Evolutionary conservation across 2,113 vertebrate genomes (phyloP), one percentile per base, ranked within the genome.

Genomic region (Meleagris gallopavo): DNA sequence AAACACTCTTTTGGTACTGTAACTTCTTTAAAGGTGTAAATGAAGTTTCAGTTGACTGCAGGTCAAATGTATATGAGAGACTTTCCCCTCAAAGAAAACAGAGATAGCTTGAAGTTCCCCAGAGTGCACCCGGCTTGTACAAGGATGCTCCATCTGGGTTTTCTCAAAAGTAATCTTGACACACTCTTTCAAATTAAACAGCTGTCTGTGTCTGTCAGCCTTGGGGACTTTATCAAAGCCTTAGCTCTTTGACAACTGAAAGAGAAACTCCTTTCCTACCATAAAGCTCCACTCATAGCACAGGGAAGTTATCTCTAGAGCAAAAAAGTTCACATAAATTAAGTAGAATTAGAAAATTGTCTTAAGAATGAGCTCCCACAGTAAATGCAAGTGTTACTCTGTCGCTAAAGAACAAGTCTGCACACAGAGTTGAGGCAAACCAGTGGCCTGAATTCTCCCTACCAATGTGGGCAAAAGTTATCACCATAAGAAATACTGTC

Each of bases 291-390:
- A 74, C 19, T 70, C 50, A 57, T 17, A 36, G 17, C 21, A 46
- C 9, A 65, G 20, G 0, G 0, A 20, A 55, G 13, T 83, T 58
- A 52, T 38, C 13, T 9, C 32, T 20, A 73, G 30, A 83, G 84
- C 4, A 34, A 88, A 73, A 60, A 77, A 11, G 36, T 66, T 21
- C 72, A 45, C 9, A 10, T 66, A 74, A 90, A 77, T 62, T 29
- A 80, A 48, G 19, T 55, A 86, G 60, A 90, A 83, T 54, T 65
- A 70, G 40, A 79, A 91, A 83, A 87, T 52, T 8, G 34, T 25
- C 43, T 69, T 57, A 32, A 65, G 17, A 45, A 78, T 50, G 21
- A 77, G 46, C 38, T 54, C 82, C 24, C 24, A 74, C 3, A 13
- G 24, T 57, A 72, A 54, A 64, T 5, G 24, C 29, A 65, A 40